phyloP scores from a whole-genome alignment of 2,888 invertebrate species.

The Drosophila affinis region DNA sequence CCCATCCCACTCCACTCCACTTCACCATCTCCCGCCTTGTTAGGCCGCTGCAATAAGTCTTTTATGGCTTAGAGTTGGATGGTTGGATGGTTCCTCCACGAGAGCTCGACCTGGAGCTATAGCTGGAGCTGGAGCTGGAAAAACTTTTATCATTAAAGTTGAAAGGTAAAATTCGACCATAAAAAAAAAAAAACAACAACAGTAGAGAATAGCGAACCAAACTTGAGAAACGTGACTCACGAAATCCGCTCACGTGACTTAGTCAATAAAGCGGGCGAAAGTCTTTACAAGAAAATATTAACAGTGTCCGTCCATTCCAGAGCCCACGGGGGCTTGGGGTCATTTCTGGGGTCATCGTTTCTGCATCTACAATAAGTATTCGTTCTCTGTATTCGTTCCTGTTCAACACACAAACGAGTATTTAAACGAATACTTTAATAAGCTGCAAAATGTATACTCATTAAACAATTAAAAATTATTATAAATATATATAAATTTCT shows the following conservation, averaged over 20 bases:
- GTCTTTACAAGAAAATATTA: background rate
- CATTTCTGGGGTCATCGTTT: too few species aligned
- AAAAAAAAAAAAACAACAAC: constrained; percentile 19
- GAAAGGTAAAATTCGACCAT: constrained; percentile 41
- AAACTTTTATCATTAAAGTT: constrained; percentile 45
- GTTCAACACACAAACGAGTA: too few species aligned
- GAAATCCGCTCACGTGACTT: constrained; percentile 37
- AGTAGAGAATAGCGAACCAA: background rate
- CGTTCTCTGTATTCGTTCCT: too few species aligned
- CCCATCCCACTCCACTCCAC: background rate
- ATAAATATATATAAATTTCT: too few species aligned
- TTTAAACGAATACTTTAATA: too few species aligned
- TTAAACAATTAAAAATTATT: too few species aligned
- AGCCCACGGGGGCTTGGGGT: too few species aligned
- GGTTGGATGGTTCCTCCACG: background rate
- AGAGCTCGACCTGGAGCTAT: constrained; percentile 30
- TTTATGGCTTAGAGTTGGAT: constrained; percentile 40
- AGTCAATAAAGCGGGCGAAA: constrained; percentile 28
- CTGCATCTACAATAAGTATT: too few species aligned
- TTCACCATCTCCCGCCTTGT: constrained; percentile 25
- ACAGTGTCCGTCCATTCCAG: background rate
- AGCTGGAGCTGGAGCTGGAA: constrained; percentile 15
- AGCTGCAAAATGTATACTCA: too few species aligned
- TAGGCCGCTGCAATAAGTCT: constrained; percentile 49
- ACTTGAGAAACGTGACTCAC: constrained; percentile 35